Evolutionary conservation across 2,888 invertebrate species (phyloP).

Genomic region (Branchipolynoe longqiensis): DNA sequence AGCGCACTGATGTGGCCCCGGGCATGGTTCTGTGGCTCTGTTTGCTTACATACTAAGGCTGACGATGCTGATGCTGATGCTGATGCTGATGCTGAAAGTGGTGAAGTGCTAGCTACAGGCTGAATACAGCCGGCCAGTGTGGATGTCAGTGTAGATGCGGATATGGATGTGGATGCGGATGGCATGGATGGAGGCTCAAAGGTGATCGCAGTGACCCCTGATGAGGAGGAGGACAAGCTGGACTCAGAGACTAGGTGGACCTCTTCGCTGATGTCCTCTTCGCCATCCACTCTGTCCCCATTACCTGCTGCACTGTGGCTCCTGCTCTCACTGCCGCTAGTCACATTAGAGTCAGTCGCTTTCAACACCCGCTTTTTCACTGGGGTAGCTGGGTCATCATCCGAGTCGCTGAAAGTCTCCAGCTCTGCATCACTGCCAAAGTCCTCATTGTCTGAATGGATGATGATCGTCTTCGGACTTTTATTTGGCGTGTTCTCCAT

Average conservation of each 20-base stretch:
- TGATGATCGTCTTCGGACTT: background rate
- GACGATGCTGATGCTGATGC: too few species aligned
- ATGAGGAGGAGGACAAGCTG: background rate
- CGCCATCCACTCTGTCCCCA: too few species aligned
- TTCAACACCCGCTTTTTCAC: background rate
- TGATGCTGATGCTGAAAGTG: too few species aligned
- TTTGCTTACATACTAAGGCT: too few species aligned
- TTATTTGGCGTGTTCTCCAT: conserved; percentile 73
- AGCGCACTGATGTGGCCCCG: too few species aligned
- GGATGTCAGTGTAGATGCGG: too few species aligned
- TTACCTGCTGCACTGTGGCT: background rate
- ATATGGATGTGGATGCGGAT: too few species aligned
- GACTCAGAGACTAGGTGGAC: background rate
- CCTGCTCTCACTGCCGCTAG: background rate
- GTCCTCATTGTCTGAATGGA: conserved; percentile 68
- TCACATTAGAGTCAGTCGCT: conserved; percentile 4
- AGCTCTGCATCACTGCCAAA: conserved; percentile 69
- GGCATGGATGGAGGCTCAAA: background rate
- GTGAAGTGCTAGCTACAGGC: too few species aligned
- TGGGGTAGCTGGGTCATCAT: conserved; percentile 62
- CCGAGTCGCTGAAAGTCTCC: conserved; percentile 82
- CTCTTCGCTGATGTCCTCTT: background rate
- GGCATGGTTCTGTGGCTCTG: background rate
- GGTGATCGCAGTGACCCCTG: too few species aligned
- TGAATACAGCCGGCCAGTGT: too few species aligned